Percentiles rank a stretch among this genome's conserved stretches.
phyloP scores from a whole-genome alignment of 1,140 invertebrate genomes.

The Lordiphosa stackelbergi region DNA sequence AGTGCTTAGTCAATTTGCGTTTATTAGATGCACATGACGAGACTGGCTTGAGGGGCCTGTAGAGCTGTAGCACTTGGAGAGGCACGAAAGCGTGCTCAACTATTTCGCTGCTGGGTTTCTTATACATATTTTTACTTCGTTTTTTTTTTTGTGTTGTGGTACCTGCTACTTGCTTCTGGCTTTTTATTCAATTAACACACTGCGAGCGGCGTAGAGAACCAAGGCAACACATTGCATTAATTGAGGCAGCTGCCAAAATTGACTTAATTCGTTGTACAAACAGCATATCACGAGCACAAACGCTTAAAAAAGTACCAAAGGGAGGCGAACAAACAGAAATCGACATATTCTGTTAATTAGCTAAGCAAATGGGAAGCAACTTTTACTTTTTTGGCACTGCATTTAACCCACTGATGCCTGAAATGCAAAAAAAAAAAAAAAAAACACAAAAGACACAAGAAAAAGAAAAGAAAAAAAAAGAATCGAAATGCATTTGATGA shows the following conservation, averaged over 20 bases:
- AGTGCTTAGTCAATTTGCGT: conserved; percentile 18
- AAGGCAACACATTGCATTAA: conserved; percentile 13
- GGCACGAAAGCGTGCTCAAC: conserved; percentile 42
- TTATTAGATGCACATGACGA: conserved; percentile 17
- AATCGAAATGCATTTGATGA: too few species aligned
- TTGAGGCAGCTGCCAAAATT: conserved; percentile 15
- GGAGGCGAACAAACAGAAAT: conserved; percentile 1
- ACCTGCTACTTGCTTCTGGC: conserved; percentile 20
- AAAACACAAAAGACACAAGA: too few species aligned
- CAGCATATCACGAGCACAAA: conserved; percentile 2
- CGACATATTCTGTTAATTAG: conserved; percentile 10
- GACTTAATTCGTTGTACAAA: conserved; percentile 19
- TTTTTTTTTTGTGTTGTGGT: conserved; percentile 5
- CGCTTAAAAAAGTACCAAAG: not conserved
- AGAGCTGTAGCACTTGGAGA: conserved; percentile 1
- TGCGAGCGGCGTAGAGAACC: not conserved
- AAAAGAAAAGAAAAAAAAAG: too few species aligned
- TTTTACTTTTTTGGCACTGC: conserved; percentile 8
- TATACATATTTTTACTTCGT: conserved; percentile 31
- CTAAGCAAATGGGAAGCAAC: conserved; percentile 1
- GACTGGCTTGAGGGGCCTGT: not conserved
- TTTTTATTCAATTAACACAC: conserved; percentile 23
- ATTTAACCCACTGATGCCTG: too few species aligned
- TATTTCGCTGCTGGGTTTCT: conserved; percentile 39
- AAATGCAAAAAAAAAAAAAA: too few species aligned